Conservation (phyloP, 2,888 invertebrate genomes). For the Chloromyia formosa region DNA sequence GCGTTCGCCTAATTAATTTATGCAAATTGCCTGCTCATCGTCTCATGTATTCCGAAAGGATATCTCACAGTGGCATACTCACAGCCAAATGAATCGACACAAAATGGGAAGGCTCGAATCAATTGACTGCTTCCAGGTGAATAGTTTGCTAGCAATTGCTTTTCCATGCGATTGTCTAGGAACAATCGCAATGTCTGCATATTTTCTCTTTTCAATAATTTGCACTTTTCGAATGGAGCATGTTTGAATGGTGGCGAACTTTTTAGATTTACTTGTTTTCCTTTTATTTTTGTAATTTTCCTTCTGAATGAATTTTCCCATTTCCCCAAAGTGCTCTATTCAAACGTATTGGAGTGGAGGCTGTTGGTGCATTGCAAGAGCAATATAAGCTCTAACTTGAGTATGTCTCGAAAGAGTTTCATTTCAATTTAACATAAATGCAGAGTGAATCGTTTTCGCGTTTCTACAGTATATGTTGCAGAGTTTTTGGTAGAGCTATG, state of each 20-base stretch:
- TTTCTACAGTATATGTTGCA: no score
- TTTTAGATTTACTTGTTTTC: constrained; percentile 17
- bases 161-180: not conserved
- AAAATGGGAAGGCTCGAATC: no score
- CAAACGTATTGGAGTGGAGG: not conserved
- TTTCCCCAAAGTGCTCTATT: not conserved
- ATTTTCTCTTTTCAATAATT: constrained; percentile 5
- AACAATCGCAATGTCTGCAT: not conserved
- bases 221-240: not conserved
- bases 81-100: no score
- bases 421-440: constrained; percentile 7
- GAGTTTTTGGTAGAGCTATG: no score
- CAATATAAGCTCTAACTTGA: not conserved
- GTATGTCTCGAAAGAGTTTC: not conserved
- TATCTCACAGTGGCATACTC: no score
- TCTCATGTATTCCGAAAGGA: no score
- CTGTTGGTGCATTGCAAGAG: not conserved
- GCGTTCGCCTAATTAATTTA: no score
- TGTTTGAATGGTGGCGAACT: no score
- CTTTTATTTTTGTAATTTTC: constrained; percentile 27
- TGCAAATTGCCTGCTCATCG: no score
- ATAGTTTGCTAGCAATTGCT: not conserved
- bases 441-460: not conserved
- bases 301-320: not conserved
- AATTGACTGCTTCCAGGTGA: no score